These are phyloP conservation scores for Paracentrotus lividus DNA, from an alignment of 53 echinoderm and acorn worm genomes.

Conservation along the genomic window DNA sequence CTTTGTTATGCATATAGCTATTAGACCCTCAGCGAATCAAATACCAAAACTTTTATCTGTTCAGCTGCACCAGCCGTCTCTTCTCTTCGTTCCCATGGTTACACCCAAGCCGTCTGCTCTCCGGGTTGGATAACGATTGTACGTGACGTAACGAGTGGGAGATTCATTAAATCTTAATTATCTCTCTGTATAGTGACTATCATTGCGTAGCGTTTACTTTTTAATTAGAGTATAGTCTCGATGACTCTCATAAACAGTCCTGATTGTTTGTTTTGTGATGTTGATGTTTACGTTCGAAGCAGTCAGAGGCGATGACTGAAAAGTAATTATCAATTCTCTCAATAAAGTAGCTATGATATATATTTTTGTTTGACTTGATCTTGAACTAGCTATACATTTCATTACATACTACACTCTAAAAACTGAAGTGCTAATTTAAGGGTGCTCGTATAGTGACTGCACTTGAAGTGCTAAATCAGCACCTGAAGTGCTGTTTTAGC, in stretches of 20 bases:
- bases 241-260: background rate
- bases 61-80: background rate
- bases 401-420: too few species aligned
- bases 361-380: too few species aligned
- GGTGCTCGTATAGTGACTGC: too few species aligned
- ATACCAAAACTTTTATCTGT: background rate
- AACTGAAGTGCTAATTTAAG: too few species aligned
- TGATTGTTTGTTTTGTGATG: background rate
- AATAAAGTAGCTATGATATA: too few species aligned
- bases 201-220: slow-evolving; percentile 5
- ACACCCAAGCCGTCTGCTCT: slow-evolving; percentile 29
- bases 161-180: slow-evolving; percentile 62
- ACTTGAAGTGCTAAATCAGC: too few species aligned
- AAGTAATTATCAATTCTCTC: background rate
- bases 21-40: too few species aligned
- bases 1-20: too few species aligned
- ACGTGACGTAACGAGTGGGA: slow-evolving; percentile 4
- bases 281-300: background rate
- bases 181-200: background rate
- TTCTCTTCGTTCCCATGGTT: background rate
- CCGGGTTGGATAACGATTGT: background rate
- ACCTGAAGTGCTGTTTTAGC: too few species aligned
- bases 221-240: background rate
- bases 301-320: background rate
- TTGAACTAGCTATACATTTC: too few species aligned